phyloP scores from a whole-genome alignment of 2,113 vertebrate genomes.

The Orthonyx spaldingii region DNA sequence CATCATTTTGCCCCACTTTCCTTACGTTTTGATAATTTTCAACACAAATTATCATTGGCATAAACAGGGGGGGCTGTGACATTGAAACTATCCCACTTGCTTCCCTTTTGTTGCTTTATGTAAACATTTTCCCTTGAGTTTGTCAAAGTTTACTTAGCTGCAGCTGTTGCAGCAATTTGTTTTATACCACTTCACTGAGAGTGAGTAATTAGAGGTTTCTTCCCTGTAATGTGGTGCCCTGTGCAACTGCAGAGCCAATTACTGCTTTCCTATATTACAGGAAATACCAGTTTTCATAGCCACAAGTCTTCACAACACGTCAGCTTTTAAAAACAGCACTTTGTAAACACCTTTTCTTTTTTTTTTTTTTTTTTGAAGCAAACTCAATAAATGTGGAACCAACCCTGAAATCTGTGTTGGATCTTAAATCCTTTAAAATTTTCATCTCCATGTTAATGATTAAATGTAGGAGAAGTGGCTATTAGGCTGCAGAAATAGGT shows the following conservation, averaged over 20 bases:
- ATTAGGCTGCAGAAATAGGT: not conserved
- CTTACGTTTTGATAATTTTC: not conserved
- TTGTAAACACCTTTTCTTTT: no score
- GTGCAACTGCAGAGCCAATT: not conserved
- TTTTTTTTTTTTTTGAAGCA: not conserved
- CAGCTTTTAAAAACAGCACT: not conserved
- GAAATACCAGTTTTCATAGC: not conserved
- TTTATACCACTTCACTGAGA: not conserved
- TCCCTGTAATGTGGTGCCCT: not conserved
- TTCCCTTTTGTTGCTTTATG: not conserved
- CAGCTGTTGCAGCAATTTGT: conserved; percentile 2
- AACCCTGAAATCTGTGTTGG: not conserved
- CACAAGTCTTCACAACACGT: not conserved
- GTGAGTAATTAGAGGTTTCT: not conserved
- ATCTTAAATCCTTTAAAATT: not conserved
- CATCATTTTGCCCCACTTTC: not conserved
- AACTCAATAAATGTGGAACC: not conserved
- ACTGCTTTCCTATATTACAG: not conserved
- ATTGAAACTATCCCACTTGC: not conserved
- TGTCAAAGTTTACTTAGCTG: not conserved
- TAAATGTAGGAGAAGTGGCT: not conserved
- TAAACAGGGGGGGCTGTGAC: not conserved
- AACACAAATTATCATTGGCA: not conserved
- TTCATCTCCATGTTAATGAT: not conserved
- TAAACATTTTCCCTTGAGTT: not conserved